Evolutionary conservation across 2,113 vertebrate species (phyloP), one percentile per base, ranked within the genome.

Genomic region (Ictalurus punctatus): DNA sequence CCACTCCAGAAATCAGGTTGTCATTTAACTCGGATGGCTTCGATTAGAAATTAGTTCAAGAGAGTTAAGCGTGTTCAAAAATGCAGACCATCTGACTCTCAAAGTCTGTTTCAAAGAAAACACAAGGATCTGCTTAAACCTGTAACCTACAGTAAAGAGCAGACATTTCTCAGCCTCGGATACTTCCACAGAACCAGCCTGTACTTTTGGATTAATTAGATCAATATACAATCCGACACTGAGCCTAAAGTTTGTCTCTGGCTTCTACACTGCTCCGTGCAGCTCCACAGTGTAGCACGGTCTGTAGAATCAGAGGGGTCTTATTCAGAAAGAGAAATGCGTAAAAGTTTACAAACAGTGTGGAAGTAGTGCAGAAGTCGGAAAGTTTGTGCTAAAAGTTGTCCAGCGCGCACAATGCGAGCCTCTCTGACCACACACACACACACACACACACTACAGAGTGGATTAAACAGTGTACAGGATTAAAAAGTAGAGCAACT

Each of bases 21-120:
- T 71, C 65, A 85, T 48, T 83, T 54, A 52, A 52, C 37, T 84
- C 40, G 83, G 25, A 2, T 84, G 83, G 83, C 44, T 85, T 67
- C 27, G 40, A 85, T 85, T 71, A 85, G 63, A 85, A 85, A 69
- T 85, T 54, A 85, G 63, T 71, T 85, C 40, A 48, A 56, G 65
- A 85, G 63, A 69, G 4, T 25, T 52, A 69, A 59, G 37, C 9
- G 80, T 34, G 80, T 58, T 37, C 52, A 59, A 59, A 59, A 82
- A 84, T 84, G 61, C 34, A 69, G 83, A 69, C 61, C 83, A 84
- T 69, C 83, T 69, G 83, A 84, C 40, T n/a, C 58, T 65, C 23
- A 44, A 84, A 44, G 40, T 84, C 59, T 23, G 58, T 61, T 83
- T 71, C 16, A 69, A 34, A 85, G 65, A 52, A 85, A 85, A 85